Evolutionary conservation across 2,888 invertebrate genomes (phyloP).

Genomic region (Thysanoteuthis rhombus): DNA sequence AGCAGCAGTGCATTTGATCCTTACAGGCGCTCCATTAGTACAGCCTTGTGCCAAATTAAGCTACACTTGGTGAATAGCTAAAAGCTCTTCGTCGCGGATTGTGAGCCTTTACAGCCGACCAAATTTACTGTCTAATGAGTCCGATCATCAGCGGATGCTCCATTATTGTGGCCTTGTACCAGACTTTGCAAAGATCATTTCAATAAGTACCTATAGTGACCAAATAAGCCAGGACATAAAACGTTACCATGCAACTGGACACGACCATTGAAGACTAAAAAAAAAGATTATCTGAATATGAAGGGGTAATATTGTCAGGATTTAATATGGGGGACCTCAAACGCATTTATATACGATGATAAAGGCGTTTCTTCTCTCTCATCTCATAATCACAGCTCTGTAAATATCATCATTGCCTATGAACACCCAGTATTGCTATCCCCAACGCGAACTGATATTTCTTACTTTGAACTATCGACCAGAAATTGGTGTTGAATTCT

Average conservation of each 20-base stretch:
- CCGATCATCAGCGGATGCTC: too few species aligned
- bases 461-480: neutral
- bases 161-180: too few species aligned
- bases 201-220: neutral
- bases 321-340: neutral
- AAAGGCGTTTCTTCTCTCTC: neutral
- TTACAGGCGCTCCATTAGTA: too few species aligned
- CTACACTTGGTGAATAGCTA: too few species aligned
- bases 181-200: too few species aligned
- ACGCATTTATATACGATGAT: neutral
- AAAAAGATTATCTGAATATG: neutral
- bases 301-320: neutral
- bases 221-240: neutral
- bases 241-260: neutral
- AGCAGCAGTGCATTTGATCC: too few species aligned
- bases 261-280: neutral
- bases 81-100: too few species aligned
- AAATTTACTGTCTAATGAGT: too few species aligned
- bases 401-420: neutral
- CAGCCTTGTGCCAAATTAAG: too few species aligned
- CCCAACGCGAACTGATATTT: neutral
- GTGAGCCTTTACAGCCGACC: too few species aligned
- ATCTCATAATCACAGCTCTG: neutral
- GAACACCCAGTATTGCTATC: neutral
- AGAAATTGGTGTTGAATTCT: neutral